Conservation (phyloP, 2,113 vertebrate species). For the Apaloderma vittatum region DNA sequence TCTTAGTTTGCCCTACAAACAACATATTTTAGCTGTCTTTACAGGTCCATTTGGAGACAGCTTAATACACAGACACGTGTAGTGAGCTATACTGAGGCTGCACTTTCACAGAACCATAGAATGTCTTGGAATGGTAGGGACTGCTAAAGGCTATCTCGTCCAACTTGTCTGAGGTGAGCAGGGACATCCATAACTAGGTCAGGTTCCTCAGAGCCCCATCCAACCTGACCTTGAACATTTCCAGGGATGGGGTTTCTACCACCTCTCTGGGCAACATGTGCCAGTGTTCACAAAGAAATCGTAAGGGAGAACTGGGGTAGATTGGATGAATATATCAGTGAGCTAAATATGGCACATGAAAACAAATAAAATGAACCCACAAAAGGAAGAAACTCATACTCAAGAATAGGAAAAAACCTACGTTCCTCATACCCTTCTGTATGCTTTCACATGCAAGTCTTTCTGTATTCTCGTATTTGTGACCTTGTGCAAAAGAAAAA, state of each 20-base stretch:
- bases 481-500: background rate
- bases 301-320: background rate
- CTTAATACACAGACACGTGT: background rate
- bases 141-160: too few species aligned
- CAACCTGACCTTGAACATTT: too few species aligned
- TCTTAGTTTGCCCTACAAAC: constrained; percentile 6
- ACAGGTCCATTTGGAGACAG: background rate
- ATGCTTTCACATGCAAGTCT: background rate
- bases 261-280: too few species aligned
- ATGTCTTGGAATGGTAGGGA: too few species aligned
- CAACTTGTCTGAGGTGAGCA: too few species aligned
- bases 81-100: background rate
- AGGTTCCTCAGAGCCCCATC: too few species aligned
- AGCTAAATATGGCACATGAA: background rate
- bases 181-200: too few species aligned
- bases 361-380: background rate
- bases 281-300: background rate
- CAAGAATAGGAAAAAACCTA: background rate
- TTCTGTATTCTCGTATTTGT: background rate
- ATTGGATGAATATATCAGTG: background rate
- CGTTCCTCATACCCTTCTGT: background rate
- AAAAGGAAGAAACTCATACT: background rate
- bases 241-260: too few species aligned
- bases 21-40: background rate
- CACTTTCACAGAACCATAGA: background rate